A percentile compares a stretch with the other conserved stretches of the same genome.
These are phyloP conservation scores for Endotricha flammealis DNA, from an alignment of 2,888 invertebrate genomes.

Conservation along the genomic window DNA sequence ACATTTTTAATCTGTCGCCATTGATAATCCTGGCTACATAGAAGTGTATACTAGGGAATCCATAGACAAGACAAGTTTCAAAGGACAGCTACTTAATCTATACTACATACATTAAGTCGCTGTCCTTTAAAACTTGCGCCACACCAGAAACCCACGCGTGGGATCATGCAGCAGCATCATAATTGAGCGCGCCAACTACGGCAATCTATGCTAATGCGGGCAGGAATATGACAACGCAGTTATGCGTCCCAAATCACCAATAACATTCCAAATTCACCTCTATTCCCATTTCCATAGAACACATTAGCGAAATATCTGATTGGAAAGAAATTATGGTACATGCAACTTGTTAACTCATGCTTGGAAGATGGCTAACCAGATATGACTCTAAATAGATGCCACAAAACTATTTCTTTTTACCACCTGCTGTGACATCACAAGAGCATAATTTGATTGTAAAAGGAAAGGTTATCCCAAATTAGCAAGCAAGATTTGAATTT, in stretches of 20 bases:
- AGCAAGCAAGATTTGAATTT: too few species aligned
- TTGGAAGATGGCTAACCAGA: slow-evolving; percentile 16
- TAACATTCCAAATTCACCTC: slow-evolving; percentile 16
- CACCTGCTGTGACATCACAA: too few species aligned
- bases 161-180: slow-evolving; percentile 41
- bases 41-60: too few species aligned
- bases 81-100: too few species aligned
- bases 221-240: slow-evolving; percentile 26
- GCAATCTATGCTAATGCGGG: slow-evolving; percentile 48
- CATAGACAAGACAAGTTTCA: too few species aligned
- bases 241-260: slow-evolving; percentile 15
- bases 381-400: too few species aligned
- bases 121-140: slow-evolving; percentile 20
- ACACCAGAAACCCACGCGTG: slow-evolving; percentile 32
- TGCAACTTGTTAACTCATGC: slow-evolving; percentile 16
- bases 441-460: too few species aligned
- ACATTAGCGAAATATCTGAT: not conserved
- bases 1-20: too few species aligned
- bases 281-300: slow-evolving; percentile 9
- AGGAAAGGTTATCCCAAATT: too few species aligned
- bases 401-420: too few species aligned
- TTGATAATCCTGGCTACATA: too few species aligned
- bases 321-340: not conserved
- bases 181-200: slow-evolving; percentile 47
- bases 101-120: too few species aligned